phyloP scores from a whole-genome alignment of 2,113 vertebrate species.

The Columbina picui region DNA sequence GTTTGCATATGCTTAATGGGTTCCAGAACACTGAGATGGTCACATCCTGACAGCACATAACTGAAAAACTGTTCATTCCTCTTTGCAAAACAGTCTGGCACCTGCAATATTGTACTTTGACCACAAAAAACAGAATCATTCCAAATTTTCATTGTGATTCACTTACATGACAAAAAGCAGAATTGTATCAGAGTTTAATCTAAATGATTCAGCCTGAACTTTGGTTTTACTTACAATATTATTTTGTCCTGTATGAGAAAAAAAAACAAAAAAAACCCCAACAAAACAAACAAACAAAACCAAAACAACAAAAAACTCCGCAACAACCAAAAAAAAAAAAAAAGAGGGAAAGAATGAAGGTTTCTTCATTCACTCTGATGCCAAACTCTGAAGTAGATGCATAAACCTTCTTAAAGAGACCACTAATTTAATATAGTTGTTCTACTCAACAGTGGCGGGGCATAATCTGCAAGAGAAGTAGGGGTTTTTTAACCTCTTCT shows the following conservation, averaged over 20 bases:
- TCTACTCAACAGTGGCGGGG: neutral
- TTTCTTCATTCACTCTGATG: neutral
- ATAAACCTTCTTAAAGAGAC: neutral
- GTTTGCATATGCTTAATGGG: neutral
- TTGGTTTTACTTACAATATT: neutral
- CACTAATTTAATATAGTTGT: neutral
- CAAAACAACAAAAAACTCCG: too few relatives aligned
- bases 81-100: neutral
- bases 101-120: neutral
- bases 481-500: neutral
- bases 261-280: too few relatives aligned
- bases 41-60: neutral
- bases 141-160: neutral
- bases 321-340: too few relatives aligned
- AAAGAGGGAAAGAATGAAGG: neutral
- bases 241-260: neutral
- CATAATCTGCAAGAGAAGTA: neutral
- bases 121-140: neutral
- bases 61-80: neutral
- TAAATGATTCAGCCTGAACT: neutral
- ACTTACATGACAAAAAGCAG: neutral
- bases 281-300: too few relatives aligned
- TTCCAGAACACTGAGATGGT: neutral
- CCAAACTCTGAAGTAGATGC: neutral
- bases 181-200: neutral